These are phyloP conservation scores for Geodia barretti DNA, from an alignment of 37 sponge, comb jelly and placozoan species.

Conservation along the genomic window DNA sequence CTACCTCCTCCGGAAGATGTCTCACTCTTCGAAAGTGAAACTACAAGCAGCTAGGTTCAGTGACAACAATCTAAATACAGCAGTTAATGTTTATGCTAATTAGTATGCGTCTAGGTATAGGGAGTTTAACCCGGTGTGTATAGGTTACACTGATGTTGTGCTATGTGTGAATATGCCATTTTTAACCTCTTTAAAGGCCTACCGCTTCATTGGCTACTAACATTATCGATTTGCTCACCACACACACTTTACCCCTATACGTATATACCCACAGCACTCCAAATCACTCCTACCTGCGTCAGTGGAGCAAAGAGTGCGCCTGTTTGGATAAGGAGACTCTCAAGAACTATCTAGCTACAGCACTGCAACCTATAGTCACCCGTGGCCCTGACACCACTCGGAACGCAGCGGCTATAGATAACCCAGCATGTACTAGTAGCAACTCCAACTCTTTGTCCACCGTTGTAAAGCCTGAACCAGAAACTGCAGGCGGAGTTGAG, in stretches of 20 bases:
- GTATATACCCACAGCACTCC: constrained; percentile 12
- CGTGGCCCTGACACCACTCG: neutral
- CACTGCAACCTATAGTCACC: constrained; percentile 8
- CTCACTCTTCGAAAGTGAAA: constrained; percentile 45
- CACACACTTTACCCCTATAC: neutral
- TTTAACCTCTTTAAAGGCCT: too few species aligned
- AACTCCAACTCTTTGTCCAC: neutral
- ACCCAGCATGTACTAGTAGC: too few species aligned
- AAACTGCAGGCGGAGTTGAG: neutral
- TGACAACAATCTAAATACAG: too few species aligned
- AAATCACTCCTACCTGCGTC: constrained; percentile 63
- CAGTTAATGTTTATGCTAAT: too few species aligned
- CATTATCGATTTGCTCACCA: neutral
- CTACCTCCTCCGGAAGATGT: constrained; percentile 37
- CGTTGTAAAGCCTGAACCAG: neutral
- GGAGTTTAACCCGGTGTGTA: too few species aligned
- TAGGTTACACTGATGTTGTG: too few species aligned
- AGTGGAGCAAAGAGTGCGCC: constrained; percentile 58
- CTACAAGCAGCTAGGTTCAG: constrained; percentile 66
- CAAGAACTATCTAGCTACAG: constrained; percentile 16
- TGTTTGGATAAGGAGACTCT: constrained; percentile 15
- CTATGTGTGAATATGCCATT: too few species aligned
- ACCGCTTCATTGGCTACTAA: too few species aligned
- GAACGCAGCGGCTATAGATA: neutral
- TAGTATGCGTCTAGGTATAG: too few species aligned